Percentiles rank a stretch among this genome's conserved stretches.
Conservation (phyloP, 1,140 invertebrate genomes). For the Euborellia annulipes region DNA sequence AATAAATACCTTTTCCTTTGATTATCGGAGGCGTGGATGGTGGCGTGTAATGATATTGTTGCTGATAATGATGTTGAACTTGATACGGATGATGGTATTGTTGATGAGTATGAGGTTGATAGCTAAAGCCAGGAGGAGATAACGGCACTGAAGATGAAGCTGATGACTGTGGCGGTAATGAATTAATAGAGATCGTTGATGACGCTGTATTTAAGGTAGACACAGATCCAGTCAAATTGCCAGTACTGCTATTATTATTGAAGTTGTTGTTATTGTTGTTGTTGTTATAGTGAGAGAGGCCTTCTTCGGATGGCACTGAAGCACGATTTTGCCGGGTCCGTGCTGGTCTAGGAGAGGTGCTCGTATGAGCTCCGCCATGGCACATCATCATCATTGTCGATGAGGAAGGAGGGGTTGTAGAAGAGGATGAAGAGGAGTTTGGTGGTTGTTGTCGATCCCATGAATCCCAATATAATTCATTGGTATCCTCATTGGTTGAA, state of each 20-base stretch:
- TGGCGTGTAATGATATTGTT: conserved; percentile 22
- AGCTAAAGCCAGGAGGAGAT: neutral
- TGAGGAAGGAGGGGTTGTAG: too few species aligned
- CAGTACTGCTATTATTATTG: conserved; percentile 20
- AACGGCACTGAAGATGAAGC: too few species aligned
- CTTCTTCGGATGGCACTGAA: conserved; percentile 43
- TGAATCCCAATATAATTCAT: conserved; percentile 74
- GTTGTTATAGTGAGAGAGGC: conserved; percentile 32
- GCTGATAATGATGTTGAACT: conserved; percentile 27
- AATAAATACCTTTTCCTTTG: conserved; percentile 30
- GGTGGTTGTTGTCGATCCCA: conserved; percentile 53
- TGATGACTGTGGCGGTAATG: conserved; percentile 7
- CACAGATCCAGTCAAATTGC: neutral
- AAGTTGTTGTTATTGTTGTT: conserved; percentile 25
- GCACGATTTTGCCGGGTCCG: conserved; percentile 33
- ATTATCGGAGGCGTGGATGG: conserved; percentile 35
- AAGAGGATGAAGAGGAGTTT: neutral
- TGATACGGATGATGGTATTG: conserved; percentile 12
- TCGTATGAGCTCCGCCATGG: conserved; percentile 22
- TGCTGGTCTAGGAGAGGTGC: conserved; percentile 39
- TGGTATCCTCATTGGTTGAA: too few species aligned
- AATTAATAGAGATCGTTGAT: conserved; percentile 16
- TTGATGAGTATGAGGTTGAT: conserved; percentile 4
- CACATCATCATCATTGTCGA: neutral
- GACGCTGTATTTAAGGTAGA: conserved; percentile 17